Evolutionary conservation across 2,113 vertebrate species (phyloP).

Genomic region (Cygnus buccinator): DNA sequence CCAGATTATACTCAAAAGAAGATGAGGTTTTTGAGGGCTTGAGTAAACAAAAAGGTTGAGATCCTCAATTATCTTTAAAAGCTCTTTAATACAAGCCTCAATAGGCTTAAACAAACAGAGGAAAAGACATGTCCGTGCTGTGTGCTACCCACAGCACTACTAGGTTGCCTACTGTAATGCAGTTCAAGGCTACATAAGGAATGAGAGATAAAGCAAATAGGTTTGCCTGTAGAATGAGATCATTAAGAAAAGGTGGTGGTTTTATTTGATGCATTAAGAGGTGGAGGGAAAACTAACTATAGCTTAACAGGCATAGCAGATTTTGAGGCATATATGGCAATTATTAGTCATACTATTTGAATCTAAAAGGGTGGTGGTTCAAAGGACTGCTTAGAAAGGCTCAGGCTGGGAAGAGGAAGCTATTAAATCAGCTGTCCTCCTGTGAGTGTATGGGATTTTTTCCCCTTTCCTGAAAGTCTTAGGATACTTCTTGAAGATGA

Average conservation of each 20-base stretch:
- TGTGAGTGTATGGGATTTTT: background rate
- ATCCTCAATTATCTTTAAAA: constrained; percentile 70
- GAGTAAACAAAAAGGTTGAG: constrained; percentile 64
- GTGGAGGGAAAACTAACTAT: background rate
- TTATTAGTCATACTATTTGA: constrained; percentile 46
- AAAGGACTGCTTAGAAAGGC: constrained; percentile 30
- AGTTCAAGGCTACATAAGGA: background rate
- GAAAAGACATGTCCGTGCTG: background rate
- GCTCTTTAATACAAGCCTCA: constrained; percentile 60
- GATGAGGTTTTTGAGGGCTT: constrained; percentile 65
- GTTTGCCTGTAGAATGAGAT: constrained; percentile 34
- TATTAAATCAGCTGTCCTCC: constrained; percentile 1
- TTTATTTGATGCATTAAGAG: constrained; percentile 13
- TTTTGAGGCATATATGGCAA: constrained; percentile 29
- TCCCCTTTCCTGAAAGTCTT: background rate
- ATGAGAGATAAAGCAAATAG: constrained; percentile 45
- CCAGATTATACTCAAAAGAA: constrained; percentile 69
- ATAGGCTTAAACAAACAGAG: constrained; percentile 58
- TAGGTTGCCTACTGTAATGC: constrained; percentile 8
- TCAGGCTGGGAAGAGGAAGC: background rate
- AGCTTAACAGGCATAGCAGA: background rate
- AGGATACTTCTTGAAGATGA: background rate
- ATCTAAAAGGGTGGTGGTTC: background rate
- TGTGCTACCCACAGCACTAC: background rate
- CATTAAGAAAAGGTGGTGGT: constrained; percentile 22